Base-by-base conservation (phyloP, 2,113 vertebrate genomes). In the Rhagologus leucostigma region DNA sequence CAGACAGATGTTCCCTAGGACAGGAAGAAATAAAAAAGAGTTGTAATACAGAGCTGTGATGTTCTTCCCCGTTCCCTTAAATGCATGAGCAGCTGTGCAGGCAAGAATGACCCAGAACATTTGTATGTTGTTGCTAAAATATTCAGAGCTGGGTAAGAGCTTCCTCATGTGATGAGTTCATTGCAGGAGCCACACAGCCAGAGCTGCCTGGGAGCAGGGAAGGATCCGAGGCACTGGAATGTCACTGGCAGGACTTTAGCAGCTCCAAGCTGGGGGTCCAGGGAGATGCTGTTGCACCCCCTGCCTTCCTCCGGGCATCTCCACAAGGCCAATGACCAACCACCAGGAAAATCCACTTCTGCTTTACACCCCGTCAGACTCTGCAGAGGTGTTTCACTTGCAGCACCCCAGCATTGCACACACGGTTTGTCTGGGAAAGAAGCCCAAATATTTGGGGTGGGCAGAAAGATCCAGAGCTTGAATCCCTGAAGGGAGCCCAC, bases 1-100 rank as follows among this genome's bases (percentile, higher is more conserved):
- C 99, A 99, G 93, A 99, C 98, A 33, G 99, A 99, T 30, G 99
- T 99, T 89, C 99, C 99, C 99, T 99, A 68, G 35, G 91, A 90
- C 18, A 92, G 53, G 89, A 42, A 89, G 90, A 74, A 78, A 68
- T n/a, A 33, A 26, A 13, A 37, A 18, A 13, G 41, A 32, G 35
- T 9, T 84, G 69, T 63, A 60, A 82, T 13, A 32, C 17, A 65
- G 85, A 86, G 68, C 94, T 62, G 47, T 4, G 3, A 47, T 62
- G 69, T 29, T 32, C 50, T 17, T 30, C 10, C 11, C 30, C 1
- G 0, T 27, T 84, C 39, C 27, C 84, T 77, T n/a, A 21, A 95
- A 68, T 6, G 11, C 53, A 42, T 1, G 20, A 90, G 88, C 62
- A 78, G 74, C 73, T 68, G 60, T 27, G 57, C 84, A 90, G 67